Conservation (phyloP, 1,140 invertebrate species). For the Drosophila serrata region DNA sequence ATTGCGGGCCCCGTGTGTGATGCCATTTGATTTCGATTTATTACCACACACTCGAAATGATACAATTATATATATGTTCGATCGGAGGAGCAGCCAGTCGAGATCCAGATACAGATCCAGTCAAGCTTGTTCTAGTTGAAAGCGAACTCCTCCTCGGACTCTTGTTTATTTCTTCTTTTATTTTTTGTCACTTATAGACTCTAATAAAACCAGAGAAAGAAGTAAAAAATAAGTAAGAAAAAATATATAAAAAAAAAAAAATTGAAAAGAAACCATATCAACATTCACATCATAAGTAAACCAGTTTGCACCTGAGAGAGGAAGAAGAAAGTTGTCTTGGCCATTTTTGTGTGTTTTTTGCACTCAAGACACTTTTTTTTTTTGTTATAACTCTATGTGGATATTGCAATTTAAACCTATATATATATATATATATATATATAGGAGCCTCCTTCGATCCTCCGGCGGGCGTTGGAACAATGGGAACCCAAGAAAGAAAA, state of each 20-base stretch:
- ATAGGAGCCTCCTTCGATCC: constrained; percentile 51
- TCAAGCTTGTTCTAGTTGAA: constrained; percentile 83
- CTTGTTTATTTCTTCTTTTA: background rate
- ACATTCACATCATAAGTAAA: constrained; percentile 84
- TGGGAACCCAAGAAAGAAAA: constrained; percentile 29
- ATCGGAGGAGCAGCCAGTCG: constrained; percentile 12
- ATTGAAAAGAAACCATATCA: constrained; percentile 80
- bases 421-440: too few relatives aligned
- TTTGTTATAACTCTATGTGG: constrained; percentile 42
- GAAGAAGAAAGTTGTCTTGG: constrained; percentile 84
- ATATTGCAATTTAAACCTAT: constrained; percentile 53
- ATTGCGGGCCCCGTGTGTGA: constrained; percentile 46
- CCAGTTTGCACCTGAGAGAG: constrained; percentile 84
- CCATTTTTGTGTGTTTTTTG: constrained; percentile 73
- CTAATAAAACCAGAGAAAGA: constrained; percentile 54
- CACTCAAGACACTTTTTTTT: constrained; percentile 59
- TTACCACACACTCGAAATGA: constrained; percentile 80
- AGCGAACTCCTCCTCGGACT: constrained; percentile 56
- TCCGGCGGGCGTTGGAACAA: constrained; percentile 56
- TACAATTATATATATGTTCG: constrained; percentile 73
- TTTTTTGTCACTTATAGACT: background rate
- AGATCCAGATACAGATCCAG: constrained; percentile 33
- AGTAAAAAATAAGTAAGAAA: constrained; percentile 31
- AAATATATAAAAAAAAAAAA: constrained; percentile 15
- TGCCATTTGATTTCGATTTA: constrained; percentile 79